These are phyloP conservation scores for Enteromius radiatus DNA, from an alignment of 2,797 vertebrate species.

Conservation along the genomic window DNA sequence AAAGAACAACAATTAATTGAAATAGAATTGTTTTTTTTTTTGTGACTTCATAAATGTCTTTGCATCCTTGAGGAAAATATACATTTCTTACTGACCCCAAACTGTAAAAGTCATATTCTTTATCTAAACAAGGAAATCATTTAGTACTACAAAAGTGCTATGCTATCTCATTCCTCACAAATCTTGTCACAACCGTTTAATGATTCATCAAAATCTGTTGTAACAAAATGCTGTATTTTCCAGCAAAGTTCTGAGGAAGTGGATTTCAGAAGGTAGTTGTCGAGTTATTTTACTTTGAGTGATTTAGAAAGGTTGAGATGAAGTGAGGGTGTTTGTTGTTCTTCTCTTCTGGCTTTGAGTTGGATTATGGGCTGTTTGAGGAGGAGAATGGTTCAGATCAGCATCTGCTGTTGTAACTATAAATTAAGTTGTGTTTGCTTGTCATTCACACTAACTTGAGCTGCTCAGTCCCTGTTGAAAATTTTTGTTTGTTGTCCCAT, in stretches of 20 bases:
- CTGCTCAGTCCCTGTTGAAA: neutral
- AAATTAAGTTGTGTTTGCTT: neutral
- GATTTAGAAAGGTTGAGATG: neutral
- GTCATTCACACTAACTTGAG: neutral
- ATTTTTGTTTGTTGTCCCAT: neutral
- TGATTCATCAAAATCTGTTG: neutral
- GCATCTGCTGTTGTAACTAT: neutral
- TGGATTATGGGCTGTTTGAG: constrained; percentile 71
- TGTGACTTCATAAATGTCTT: too few relatives aligned
- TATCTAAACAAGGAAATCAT: neutral
- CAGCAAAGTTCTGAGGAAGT: neutral
- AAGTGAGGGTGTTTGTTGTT: constrained; percentile 23
- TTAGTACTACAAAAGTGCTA: neutral
- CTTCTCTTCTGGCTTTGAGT: constrained; percentile 62
- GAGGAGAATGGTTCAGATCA: constrained; percentile 44
- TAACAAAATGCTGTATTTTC: neutral
- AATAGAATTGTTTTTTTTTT: too few relatives aligned
- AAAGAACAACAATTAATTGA: too few relatives aligned
- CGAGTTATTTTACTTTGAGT: neutral
- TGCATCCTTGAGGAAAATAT: neutral
- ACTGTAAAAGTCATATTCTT: neutral
- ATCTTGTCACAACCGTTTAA: neutral
- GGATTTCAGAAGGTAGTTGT: neutral
- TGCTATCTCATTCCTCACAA: neutral
- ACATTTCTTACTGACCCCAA: neutral